Evolutionary conservation across 2,113 vertebrate species (phyloP), one percentile per base, ranked within the genome.

Genomic region (Nymphicus hollandicus): DNA sequence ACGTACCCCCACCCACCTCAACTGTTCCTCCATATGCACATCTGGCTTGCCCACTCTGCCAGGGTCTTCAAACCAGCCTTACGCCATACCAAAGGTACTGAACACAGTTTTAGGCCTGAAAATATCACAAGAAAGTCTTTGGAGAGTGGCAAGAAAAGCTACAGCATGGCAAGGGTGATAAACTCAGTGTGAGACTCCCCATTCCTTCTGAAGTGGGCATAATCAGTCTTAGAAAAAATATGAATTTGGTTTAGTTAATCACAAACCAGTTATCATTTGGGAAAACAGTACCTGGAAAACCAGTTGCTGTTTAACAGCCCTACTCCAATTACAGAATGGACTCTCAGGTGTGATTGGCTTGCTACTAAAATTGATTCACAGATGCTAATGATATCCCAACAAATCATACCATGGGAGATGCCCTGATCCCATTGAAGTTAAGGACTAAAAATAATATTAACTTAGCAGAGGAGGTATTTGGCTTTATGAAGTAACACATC

Each of bases 301-400:
- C 6, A 52, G 18, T 35, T 41, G 25, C 31, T 37, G 13, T 35
- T 93, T 86, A 73, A 81, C 33, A 89, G 31, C 22, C 17, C 31
- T 56, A 24, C 15, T 74, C 3, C 39, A 55, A 31, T 39, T 60
- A 47, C 6, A 66, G n/a, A 68, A 28, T 31, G 15, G 11, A 64
- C 17, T 68, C 44, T 46, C 23, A 70, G 25, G 17, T 0, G 0
- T 50, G 27, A 58, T n/a, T 35, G 6, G 4, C 37, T 70, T 24
- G 1, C 49, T 66, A 56, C 23, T 44, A 55, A 33, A 74, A 53
- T 49, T 81, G 27, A 83, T 55, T 93, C 44, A 81, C 6, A n/a
- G 13, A 25, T 60, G 14, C 39, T 55, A 43, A 29, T 60, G 47
- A 68, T 47, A 68, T 31, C 7, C 49, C 20, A 92, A 1, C 27